Evolutionary conservation across 2,888 invertebrate species (phyloP), one percentile per base, ranked within the genome.

Genomic region (Volucella inanis): DNA sequence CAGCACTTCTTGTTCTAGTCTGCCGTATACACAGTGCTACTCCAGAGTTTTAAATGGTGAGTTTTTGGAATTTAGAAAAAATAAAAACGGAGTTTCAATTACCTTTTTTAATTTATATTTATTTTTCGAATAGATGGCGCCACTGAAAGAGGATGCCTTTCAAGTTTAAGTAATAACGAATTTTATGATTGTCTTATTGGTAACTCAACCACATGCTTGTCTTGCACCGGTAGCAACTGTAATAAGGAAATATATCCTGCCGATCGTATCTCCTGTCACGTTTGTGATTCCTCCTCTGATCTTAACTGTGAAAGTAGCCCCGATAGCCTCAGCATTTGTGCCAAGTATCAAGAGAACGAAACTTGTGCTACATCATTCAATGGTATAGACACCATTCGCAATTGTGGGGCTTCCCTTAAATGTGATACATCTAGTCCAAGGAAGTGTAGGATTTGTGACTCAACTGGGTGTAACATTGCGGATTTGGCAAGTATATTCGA

Each of bases 121-220:
- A 43, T 22, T 6, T n/a, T 10, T 47, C 11, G 0, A 31, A 31
- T n/a, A 2, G 89, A 90, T 71, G 91, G 91, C n/a, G 72, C 88
- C 31, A 91, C 91, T 1, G 91, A 91, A 78, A 88, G 91, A 39
- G 91, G 91, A 9, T 91, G 91, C 12, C 45, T 90, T 8, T 89
- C 91, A 8, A 90, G 86, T 64, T 79, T 91, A 65, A 87, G 89
- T 54, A 88, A 87, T 2, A 89, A 91, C 2, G 90, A 90, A 11
- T 91, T 91, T 81, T 57, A 89, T 1, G 64, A 88, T 12, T 91
- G 91, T 64, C 88, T 89, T 15, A 88, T 89, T 50, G 90, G 90
- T 39, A 90, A 89, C 1, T 89, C 90, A 3, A 14, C 54, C 0
- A 84, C 80, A 0, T 91, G 92, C 54, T 12, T 62, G 14, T 15